These are phyloP conservation scores for Pagrus major DNA, from an alignment of 2,113 vertebrate genomes.

Conservation along the genomic window DNA sequence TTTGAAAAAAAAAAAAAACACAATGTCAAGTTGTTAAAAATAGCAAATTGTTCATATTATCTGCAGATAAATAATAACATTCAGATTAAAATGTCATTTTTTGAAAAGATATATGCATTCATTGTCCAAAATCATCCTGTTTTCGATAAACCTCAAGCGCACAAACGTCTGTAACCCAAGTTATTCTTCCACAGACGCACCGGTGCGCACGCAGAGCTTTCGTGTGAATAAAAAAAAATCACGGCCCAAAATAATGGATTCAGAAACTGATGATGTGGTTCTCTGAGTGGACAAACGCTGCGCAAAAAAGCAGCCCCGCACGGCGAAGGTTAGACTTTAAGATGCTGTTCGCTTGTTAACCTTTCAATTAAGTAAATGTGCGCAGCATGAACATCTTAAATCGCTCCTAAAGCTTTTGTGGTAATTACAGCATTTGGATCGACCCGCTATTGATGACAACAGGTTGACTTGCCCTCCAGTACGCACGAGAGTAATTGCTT, in stretches of 20 bases:
- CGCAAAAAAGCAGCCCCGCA: conserved; percentile 16
- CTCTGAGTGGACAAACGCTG: conserved; percentile 32
- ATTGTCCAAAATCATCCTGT: background rate
- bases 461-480: conserved; percentile 66
- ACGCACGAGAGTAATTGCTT: conserved; percentile 61
- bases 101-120: background rate
- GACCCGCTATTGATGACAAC: conserved; percentile 73
- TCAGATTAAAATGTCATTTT: background rate
- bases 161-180: background rate
- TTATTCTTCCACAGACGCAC: background rate
- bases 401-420: conserved; percentile 60
- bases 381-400: conserved; percentile 66
- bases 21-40: background rate
- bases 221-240: conserved; percentile 9
- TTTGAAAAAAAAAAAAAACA: background rate
- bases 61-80: background rate
- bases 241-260: conserved; percentile 20
- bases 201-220: background rate
- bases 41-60: background rate
- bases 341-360: conserved; percentile 70
- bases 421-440: conserved; percentile 72
- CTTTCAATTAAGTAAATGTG: conserved; percentile 75
- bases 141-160: background rate
- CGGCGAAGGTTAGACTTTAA: conserved; percentile 35
- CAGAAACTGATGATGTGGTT: background rate